Evolutionary conservation across 64 coral and sea anemone species (phyloP), one percentile per base, ranked within the genome.

Genomic region (Porites australiensis): DNA sequence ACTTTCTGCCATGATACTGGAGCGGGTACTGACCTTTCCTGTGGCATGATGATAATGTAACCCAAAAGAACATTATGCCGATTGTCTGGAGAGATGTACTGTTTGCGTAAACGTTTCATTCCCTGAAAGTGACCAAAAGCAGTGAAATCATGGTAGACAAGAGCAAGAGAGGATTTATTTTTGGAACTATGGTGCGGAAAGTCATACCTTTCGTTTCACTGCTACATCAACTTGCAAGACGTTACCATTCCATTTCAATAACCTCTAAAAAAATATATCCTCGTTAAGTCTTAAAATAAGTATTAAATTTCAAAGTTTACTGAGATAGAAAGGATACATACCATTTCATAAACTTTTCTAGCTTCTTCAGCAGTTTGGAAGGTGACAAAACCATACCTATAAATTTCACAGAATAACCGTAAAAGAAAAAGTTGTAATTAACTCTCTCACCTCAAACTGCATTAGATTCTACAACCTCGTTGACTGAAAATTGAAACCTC

Each of bases 371-470:
- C 81, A 21, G 81, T 84, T 45, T 45, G 59, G 64, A 84, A 84
- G 66, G 81, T 84, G n/a, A 84, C 81, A 84, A 84, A 84, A 65
- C 81, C 81, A 68, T 84, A 84, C 18, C 81, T 81, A 27, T 3
- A 63, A 81, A 57, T 5, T n/a, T n/a, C n/a, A 57, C 11, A 57
- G 11, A 57, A 57, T 57, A 57, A 57, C 53, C n/a, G n/a, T n/a
- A n/a, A n/a, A n/a, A n/a, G n/a, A n/a, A n/a, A n/a, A n/a, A n/a
- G n/a, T n/a, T n/a, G n/a, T n/a, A n/a, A n/a, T n/a, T n/a, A n/a
- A n/a, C n/a, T n/a, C n/a, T n/a, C n/a, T n/a, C n/a, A n/a, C n/a
- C n/a, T n/a, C n/a, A n/a, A n/a, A n/a, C n/a, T n/a, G n/a, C n/a
- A n/a, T n/a, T n/a, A n/a, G n/a, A n/a, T n/a, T n/a, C n/a, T n/a